Percentiles rank a stretch among this genome's conserved stretches.
Conservation (phyloP, 2,797 vertebrate species). For the Leptatherina wallacei region DNA sequence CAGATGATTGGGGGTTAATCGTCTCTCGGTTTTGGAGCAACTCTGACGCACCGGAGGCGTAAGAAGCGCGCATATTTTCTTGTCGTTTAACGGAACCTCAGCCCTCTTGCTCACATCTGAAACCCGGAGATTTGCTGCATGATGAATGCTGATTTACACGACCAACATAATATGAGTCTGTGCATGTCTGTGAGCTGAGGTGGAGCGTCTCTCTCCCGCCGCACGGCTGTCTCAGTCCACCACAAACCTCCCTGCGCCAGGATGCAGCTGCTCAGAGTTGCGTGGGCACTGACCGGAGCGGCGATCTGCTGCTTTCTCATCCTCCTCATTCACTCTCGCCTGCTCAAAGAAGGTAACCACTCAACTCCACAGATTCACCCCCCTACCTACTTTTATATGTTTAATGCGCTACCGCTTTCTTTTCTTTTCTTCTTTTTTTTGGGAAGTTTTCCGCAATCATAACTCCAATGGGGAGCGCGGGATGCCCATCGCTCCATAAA, state of each 20-base stretch:
- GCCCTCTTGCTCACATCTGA: slow-evolving; percentile 1
- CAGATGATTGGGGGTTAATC: slow-evolving; percentile 66
- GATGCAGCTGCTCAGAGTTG: slow-evolving; percentile 97
- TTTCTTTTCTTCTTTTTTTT: not conserved
- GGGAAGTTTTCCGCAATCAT: slow-evolving; percentile 38
- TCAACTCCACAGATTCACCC: not conserved
- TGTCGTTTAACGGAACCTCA: slow-evolving; percentile 25
- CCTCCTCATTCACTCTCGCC: slow-evolving; percentile 93
- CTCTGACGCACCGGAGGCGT: slow-evolving; percentile 59
- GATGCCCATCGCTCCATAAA: not conserved
- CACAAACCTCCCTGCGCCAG: slow-evolving; percentile 77
- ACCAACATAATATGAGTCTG: slow-evolving; percentile 65
- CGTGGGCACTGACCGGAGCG: slow-evolving; percentile 96
- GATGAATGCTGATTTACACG: slow-evolving; percentile 34
- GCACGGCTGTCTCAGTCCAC: slow-evolving; percentile 61
- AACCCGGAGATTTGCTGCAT: slow-evolving; percentile 52
- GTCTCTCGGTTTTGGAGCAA: slow-evolving; percentile 54
- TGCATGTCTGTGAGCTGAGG: slow-evolving; percentile 70
- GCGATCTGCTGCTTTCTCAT: slow-evolving; percentile 97
- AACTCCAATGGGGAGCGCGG: not conserved
- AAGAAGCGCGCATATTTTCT: slow-evolving; percentile 33
- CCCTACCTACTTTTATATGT: not conserved
- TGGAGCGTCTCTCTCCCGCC: slow-evolving; percentile 52
- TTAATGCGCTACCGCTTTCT: not conserved
- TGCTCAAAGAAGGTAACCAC: slow-evolving; percentile 96